Evolutionary conservation across 1,140 invertebrate genomes (phyloP).

Genomic region (Drosophila orosa): DNA sequence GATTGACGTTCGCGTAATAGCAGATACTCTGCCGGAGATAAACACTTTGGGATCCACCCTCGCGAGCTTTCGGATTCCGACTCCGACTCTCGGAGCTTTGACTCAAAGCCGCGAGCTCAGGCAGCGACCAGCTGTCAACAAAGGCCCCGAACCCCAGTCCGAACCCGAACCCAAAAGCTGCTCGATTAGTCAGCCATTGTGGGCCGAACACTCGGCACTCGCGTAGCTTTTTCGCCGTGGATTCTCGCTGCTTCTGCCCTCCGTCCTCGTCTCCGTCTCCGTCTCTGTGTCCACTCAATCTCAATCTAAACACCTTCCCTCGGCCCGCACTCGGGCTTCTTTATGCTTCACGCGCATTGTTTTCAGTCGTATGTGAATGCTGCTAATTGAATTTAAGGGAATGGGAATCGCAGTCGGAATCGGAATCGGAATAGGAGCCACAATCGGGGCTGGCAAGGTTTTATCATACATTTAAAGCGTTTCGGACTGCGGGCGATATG

Average conservation of each 20-base stretch:
- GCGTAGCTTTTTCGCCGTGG: slow-evolving; percentile 19
- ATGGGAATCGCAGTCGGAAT: too few species aligned
- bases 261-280: not conserved
- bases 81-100: slow-evolving; percentile 20
- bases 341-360: slow-evolving; percentile 47
- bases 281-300: not conserved
- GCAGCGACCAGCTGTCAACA: slow-evolving; percentile 26
- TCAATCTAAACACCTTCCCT: not conserved
- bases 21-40: not conserved
- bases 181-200: slow-evolving; percentile 50
- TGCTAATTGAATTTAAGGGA: slow-evolving; percentile 64
- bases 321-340: slow-evolving; percentile 24
- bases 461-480: slow-evolving; percentile 9
- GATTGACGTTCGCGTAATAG: slow-evolving; percentile 30
- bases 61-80: slow-evolving; percentile 18
- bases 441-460: slow-evolving; percentile 11
- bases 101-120: slow-evolving; percentile 16
- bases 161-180: slow-evolving; percentile 28
- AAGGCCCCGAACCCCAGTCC: slow-evolving; percentile 37
- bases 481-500: slow-evolving; percentile 5
- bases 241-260: slow-evolving; percentile 1
- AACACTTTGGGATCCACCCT: slow-evolving; percentile 17
- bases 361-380: slow-evolving; percentile 38
- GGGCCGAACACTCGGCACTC: slow-evolving; percentile 15
- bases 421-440: slow-evolving; percentile 13